Percentiles rank a stretch among this genome's conserved stretches.
These are phyloP conservation scores for Austrofundulus limnaeus DNA, from an alignment of 2,113 vertebrate genomes.

Conservation along the genomic window DNA sequence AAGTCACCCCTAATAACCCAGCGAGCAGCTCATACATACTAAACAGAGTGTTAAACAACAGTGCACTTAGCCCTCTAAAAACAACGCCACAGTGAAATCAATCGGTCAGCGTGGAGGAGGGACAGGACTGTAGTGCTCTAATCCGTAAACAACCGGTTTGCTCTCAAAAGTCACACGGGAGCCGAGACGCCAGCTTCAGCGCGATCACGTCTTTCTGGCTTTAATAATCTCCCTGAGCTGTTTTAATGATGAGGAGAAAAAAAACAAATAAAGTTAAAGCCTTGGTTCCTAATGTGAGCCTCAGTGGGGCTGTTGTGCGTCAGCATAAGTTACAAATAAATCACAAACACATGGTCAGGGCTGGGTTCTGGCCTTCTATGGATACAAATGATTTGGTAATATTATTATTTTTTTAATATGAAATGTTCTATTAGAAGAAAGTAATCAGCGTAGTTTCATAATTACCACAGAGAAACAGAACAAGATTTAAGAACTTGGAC, in stretches of 20 bases:
- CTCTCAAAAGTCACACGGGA: constrained; percentile 51
- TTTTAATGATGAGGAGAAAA: constrained; percentile 43
- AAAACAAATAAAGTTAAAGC: constrained; percentile 32
- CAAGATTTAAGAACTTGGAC: too few species aligned
- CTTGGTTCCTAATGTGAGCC: constrained; percentile 33
- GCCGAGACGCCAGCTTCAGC: constrained; percentile 11
- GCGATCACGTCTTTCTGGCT: constrained; percentile 32
- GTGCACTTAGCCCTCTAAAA: constrained; percentile 55
- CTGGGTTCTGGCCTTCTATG: constrained; percentile 2
- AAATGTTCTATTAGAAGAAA: background rate
- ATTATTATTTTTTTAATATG: background rate
- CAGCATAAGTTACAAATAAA: constrained; percentile 18
- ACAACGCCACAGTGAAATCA: constrained; percentile 72
- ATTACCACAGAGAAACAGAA: background rate
- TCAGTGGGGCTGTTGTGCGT: constrained; percentile 14
- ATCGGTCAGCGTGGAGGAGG: constrained; percentile 57
- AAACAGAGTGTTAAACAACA: constrained; percentile 70
- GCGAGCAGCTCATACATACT: constrained; percentile 64
- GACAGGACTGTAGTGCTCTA: constrained; percentile 31
- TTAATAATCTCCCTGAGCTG: constrained; percentile 50
- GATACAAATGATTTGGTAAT: background rate
- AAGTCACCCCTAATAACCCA: constrained; percentile 68
- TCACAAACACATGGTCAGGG: constrained; percentile 6
- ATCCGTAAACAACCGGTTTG: constrained; percentile 39
- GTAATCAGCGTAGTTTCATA: background rate